These are phyloP conservation scores for Centropristis striata DNA, from an alignment of 2,113 vertebrate species.

Conservation along the genomic window DNA sequence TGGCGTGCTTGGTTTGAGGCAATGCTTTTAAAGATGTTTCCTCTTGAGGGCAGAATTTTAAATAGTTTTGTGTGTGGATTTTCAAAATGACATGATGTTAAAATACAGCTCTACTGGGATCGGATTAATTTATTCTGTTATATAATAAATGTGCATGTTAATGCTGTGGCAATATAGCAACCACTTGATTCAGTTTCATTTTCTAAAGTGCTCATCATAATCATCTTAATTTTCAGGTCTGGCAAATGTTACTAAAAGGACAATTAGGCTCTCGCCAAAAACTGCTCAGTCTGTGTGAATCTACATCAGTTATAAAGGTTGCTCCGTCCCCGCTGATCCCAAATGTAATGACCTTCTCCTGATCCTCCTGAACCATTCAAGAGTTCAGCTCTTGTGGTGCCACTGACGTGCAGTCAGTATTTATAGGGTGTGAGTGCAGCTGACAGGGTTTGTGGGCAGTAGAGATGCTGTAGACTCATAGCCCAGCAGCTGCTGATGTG, in stretches of 20 bases:
- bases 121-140: conserved; percentile 46
- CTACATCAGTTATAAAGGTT: not conserved
- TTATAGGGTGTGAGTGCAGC: conserved; percentile 71
- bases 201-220: conserved; percentile 3
- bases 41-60: conserved; percentile 37
- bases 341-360: conserved; percentile 36
- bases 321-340: conserved; percentile 18
- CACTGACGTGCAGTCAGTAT: conserved; percentile 59
- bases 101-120: conserved; percentile 29
- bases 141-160: conserved; percentile 22
- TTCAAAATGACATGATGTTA: conserved; percentile 22
- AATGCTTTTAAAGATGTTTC: conserved; percentile 42
- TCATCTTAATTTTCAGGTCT: conserved; percentile 14
- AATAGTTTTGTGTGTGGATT: conserved; percentile 42
- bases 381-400: conserved; percentile 51
- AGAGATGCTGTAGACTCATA: conserved; percentile 44
- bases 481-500: conserved; percentile 61
- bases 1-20: conserved; percentile 30
- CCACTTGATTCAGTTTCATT: not conserved
- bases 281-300: not conserved
- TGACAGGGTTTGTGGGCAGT: conserved; percentile 50
- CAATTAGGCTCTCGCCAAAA: not conserved
- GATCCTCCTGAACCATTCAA: conserved; percentile 24
- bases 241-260: not conserved
- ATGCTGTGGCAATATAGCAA: conserved; percentile 19